These are phyloP conservation scores for Corythaeola cristata DNA, from an alignment of 2,113 vertebrate species.

Conservation along the genomic window DNA sequence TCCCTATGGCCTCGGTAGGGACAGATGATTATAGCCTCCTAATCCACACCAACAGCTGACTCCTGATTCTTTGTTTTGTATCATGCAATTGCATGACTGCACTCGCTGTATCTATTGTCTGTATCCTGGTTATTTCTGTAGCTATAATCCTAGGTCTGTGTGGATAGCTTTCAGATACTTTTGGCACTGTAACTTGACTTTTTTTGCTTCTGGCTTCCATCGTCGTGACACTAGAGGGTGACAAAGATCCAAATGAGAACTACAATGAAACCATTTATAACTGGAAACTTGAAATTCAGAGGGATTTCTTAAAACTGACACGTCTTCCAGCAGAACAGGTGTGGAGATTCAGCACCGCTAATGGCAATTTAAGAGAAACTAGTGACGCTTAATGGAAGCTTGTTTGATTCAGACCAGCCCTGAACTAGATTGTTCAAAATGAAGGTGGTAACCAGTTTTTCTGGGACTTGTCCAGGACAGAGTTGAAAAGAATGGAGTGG, in stretches of 20 bases:
- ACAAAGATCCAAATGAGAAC: slow-evolving; percentile 44
- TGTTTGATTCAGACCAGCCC: neutral
- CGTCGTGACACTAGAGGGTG: slow-evolving; percentile 38
- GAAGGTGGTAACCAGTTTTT: neutral
- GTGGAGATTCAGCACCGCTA: neutral
- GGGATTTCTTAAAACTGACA: neutral
- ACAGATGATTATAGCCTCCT: neutral
- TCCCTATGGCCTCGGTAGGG: neutral
- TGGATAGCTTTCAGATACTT: neutral
- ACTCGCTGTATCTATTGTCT: neutral
- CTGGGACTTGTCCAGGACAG: neutral
- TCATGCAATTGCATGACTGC: neutral
- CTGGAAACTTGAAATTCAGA: neutral
- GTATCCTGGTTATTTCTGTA: neutral
- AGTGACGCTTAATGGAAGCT: neutral
- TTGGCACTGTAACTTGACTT: neutral
- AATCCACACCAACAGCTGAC: neutral
- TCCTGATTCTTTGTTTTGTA: neutral
- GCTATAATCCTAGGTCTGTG: neutral
- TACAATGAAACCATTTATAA: neutral
- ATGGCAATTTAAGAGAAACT: neutral
- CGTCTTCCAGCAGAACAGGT: neutral
- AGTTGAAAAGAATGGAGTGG: neutral
- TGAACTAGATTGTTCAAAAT: neutral
- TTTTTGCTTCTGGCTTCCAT: neutral